phyloP scores from a whole-genome alignment of 2,113 vertebrate genomes.

The Passer montanus region DNA sequence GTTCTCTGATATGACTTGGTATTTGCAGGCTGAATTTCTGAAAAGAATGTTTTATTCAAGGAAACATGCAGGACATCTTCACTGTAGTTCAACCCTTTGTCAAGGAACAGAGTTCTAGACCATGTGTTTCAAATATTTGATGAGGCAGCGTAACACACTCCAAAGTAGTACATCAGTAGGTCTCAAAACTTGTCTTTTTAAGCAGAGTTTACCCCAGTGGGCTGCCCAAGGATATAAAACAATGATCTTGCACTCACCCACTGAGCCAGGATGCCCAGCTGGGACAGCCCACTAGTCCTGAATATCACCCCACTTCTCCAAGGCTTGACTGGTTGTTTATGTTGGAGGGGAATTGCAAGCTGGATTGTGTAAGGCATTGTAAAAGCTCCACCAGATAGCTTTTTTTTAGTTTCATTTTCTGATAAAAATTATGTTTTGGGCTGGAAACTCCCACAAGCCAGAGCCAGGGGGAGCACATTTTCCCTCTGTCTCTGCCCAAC shows the following conservation, averaged over 20 bases:
- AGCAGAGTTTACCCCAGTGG: background rate
- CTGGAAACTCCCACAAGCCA: background rate
- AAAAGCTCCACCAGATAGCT: background rate
- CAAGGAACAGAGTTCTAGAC: background rate
- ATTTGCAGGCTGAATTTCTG: background rate
- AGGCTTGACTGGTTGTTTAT: background rate
- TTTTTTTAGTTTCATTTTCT: background rate
- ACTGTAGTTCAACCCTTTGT: background rate
- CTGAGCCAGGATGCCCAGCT: rapidly evolving
- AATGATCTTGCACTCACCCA: background rate
- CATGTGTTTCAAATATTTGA: background rate
- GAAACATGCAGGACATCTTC: background rate
- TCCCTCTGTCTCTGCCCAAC: background rate
- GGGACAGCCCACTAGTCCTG: background rate
- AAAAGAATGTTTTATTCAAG: background rate
- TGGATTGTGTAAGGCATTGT: background rate
- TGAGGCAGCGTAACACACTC: background rate
- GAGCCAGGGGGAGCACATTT: rapidly evolving
- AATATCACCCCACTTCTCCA: background rate
- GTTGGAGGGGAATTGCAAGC: background rate
- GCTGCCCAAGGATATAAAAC: background rate
- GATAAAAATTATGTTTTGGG: background rate
- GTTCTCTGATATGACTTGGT: background rate
- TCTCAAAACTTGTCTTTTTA: background rate
- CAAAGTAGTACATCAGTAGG: background rate